A percentile compares a stretch with the other conserved stretches of the same genome.
Evolutionary conservation across 2,797 vertebrate species (phyloP).

Genomic region (Taeniopygia guttata): DNA sequence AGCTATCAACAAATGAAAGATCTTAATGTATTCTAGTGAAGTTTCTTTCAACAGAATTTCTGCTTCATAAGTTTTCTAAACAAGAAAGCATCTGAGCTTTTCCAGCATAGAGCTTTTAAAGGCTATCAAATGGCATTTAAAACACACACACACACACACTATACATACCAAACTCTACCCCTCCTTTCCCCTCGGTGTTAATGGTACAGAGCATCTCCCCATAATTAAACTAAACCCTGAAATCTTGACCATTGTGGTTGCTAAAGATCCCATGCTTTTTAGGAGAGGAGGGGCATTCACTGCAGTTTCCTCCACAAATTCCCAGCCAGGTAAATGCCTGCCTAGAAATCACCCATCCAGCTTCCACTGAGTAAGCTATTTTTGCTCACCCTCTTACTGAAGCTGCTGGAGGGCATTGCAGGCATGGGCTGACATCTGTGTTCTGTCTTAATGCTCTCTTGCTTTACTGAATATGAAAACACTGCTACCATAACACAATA

Average conservation of each 20-base stretch:
- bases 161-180: not conserved
- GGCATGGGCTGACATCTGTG: not conserved
- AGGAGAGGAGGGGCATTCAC: constrained; percentile 66
- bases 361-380: constrained; percentile 59
- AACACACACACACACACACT: not conserved
- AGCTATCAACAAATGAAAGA: constrained; percentile 20
- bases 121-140: constrained; percentile 32
- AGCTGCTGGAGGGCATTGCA: not conserved
- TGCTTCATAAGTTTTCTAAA: constrained; percentile 37
- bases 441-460: constrained; percentile 13
- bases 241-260: constrained; percentile 62
- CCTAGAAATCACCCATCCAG: constrained; percentile 47
- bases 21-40: not conserved
- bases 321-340: constrained; percentile 72
- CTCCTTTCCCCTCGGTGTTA: not conserved
- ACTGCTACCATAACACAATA: constrained; percentile 46
- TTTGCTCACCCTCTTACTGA: not conserved
- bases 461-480: constrained; percentile 45
- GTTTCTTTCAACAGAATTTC: constrained; percentile 42
- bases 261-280: constrained; percentile 65
- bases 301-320: constrained; percentile 69
- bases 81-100: not conserved
- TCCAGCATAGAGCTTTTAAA: not conserved
- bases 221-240: constrained; percentile 54
- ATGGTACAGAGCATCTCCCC: not conserved